phyloP scores from a whole-genome alignment of 1,140 invertebrate genomes.

The Teleogryllus occipitalis region DNA sequence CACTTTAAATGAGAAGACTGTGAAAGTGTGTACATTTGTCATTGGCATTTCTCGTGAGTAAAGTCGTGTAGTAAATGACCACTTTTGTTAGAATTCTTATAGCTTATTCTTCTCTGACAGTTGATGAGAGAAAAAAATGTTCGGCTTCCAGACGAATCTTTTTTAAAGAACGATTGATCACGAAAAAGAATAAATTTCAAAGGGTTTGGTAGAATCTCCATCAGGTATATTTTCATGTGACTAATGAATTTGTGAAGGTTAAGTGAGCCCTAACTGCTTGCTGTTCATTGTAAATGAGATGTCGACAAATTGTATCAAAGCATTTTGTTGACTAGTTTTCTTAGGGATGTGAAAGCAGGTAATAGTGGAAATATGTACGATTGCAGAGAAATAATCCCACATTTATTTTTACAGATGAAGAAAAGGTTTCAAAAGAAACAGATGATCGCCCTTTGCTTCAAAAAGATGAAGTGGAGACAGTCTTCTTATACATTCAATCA shows the following conservation, averaged over 20 bases:
- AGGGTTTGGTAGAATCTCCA: too few relatives aligned
- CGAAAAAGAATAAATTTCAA: too few relatives aligned
- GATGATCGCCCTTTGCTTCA: conserved; percentile 49
- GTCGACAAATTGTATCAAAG: background rate
- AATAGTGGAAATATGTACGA: too few relatives aligned
- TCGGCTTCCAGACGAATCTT: too few relatives aligned
- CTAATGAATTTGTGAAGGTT: too few relatives aligned
- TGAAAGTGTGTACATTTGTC: background rate
- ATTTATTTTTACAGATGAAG: conserved; percentile 41
- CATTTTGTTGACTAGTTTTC: conserved; percentile 13
- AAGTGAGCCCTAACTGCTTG: too few relatives aligned
- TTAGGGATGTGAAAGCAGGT: too few relatives aligned
- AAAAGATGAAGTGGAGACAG: conserved; percentile 55
- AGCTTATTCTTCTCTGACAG: background rate
- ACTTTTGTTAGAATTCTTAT: background rate
- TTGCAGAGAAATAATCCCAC: too few relatives aligned
- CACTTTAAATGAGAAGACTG: background rate
- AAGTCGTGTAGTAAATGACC: background rate
- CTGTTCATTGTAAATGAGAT: too few relatives aligned
- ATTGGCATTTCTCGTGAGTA: background rate
- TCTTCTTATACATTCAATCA: conserved; percentile 56
- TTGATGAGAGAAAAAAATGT: too few relatives aligned
- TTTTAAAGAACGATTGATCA: too few relatives aligned
- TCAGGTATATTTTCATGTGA: too few relatives aligned
- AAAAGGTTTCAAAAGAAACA: conserved; percentile 48